Evolutionary conservation across 2,797 vertebrate species (phyloP), one percentile per base, ranked within the genome.

Genomic region (Sebastes diaconus): DNA sequence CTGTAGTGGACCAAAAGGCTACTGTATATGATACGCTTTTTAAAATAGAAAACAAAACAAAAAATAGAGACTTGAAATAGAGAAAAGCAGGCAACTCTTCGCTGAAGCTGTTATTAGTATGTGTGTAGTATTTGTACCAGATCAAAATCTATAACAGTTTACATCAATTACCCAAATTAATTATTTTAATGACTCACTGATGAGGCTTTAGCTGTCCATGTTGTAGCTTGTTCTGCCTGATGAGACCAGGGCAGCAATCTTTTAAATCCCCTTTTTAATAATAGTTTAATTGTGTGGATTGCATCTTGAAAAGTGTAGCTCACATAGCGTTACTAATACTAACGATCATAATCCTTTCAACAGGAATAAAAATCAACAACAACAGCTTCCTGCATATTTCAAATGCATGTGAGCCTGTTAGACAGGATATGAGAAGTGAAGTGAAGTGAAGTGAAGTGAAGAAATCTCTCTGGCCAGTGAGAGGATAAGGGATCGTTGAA

Each of bases 401-500:
- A 63, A 73, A 74, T 70, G 12, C 39, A 66, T 36, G n/a, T 27
- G 32, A 54, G 63, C 25, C 24, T 59, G 32, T 60, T 36, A 7
- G 32, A 20, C 36, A n/a, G 52, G 50, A 81, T 32, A 60, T 34
- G 42, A 55, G 14, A 8, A 71, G 52, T 39, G 32, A 59, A 30
- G 24, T 69, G 64, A 79, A 30, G 24, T 69, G 64, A 79, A 42
- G 32, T 68, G 63, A 81, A 39, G 36, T 39, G 36, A 39, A 39
- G 13, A 77, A 81, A 79, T 22, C 58, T 75, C 27, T 73, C 54
- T 32, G 42, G n/a, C 29, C 32, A 36, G 25, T 68, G 67, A 83
- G 61, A 75, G 42, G 42, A 46, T 46, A 46, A 46, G 16, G 32
- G 74, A 68, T 25, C 3, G 34, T 52, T 65, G 16, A 29, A 27